A percentile compares a stretch with the other conserved stretches of the same genome.
These are phyloP conservation scores for Rhingia campestris DNA, from an alignment of 2,888 invertebrate species.

Conservation along the genomic window DNA sequence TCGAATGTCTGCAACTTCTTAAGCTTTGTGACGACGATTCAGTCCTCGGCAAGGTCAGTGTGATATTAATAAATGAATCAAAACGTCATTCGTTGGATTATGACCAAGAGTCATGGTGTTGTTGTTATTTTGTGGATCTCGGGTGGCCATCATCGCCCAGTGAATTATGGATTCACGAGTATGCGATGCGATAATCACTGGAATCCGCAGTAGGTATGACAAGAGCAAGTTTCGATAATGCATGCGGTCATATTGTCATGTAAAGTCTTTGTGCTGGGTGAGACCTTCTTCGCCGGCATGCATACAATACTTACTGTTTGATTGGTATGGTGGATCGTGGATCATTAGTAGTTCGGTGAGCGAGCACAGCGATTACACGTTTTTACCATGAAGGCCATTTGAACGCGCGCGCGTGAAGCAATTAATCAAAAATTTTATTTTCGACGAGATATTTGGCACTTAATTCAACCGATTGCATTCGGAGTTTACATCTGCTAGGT, in stretches of 20 bases:
- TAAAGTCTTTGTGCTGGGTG: not conserved
- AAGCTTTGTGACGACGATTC: conserved; percentile 14
- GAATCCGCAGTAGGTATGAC: conserved; percentile 22
- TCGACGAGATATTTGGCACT: conserved; percentile 24
- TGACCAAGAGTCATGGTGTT: conserved; percentile 21
- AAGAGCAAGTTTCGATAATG: conserved; percentile 44
- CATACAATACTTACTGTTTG: too few relatives aligned
- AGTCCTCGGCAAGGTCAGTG: conserved; percentile 40
- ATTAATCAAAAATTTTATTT: conserved; percentile 47
- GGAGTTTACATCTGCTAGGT: conserved; percentile 25
- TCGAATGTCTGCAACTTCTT: conserved; percentile 2
- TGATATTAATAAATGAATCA: conserved; percentile 26
- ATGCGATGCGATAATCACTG: conserved; percentile 20
- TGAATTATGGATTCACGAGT: conserved; percentile 30
- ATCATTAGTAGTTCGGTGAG: conserved; percentile 41
- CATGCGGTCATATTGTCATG: conserved; percentile 25
- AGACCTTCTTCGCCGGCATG: not conserved
- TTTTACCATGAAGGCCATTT: conserved; percentile 30
- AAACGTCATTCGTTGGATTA: conserved; percentile 7
- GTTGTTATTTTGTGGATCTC: not conserved
- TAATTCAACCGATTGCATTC: conserved; percentile 44
- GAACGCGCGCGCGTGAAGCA: conserved; percentile 34
- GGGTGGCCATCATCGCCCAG: conserved; percentile 20
- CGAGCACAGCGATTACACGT: conserved; percentile 7
- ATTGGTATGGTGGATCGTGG: conserved; percentile 18